Evolutionary conservation across 2,888 invertebrate genomes (phyloP), one percentile per base, ranked within the genome.

Genomic region (Sphaerolaimus hirsutus): DNA sequence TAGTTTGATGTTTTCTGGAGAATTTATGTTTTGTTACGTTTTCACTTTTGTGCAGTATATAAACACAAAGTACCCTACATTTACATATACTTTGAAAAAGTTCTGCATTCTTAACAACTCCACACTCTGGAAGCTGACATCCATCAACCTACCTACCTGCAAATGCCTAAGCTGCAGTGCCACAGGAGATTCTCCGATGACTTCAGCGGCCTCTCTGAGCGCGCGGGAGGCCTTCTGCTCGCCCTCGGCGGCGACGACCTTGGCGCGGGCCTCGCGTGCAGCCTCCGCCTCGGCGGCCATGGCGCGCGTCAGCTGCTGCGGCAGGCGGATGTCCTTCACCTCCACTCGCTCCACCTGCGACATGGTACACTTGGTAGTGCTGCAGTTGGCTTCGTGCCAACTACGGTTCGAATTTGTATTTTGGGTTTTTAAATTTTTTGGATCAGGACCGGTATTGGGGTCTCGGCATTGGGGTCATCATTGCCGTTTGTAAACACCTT

Each of bases 201-300:
- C 78, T 55, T 81, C 76, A 1, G 81, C 77, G 4, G 81, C 81
- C 66, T 81, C 81, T 62, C 75, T 77, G 36, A 82, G 68, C 2
- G 81, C 79, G 52, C 75, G 73, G 0, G 81, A 79, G 1, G 81
- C 80, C 58, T 66, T 66, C 54, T 68, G 64, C 53, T 69, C 69
- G 49, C 69, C 69, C 52, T 68, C 68, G 1, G 69, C 68, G 1
- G 67, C 66, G 23, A 69, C 68, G 19, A 78, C 77, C 69, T 80
- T 78, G 38, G 78, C 77, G 45, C 76, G 65, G n/a, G 79, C 79
- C 64, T 80, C 79, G 26, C 79, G 69, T 0, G 78, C 72, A 3
- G 79, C 79, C 64, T 80, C 80, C 17, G 79, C 79, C 65, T 80
- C 79, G 21, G 79, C 78, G 4, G 79, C 79, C 79, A 80, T 79